Conservation (phyloP, 2,888 invertebrate genomes). For the Drosophila nigricruria region DNA sequence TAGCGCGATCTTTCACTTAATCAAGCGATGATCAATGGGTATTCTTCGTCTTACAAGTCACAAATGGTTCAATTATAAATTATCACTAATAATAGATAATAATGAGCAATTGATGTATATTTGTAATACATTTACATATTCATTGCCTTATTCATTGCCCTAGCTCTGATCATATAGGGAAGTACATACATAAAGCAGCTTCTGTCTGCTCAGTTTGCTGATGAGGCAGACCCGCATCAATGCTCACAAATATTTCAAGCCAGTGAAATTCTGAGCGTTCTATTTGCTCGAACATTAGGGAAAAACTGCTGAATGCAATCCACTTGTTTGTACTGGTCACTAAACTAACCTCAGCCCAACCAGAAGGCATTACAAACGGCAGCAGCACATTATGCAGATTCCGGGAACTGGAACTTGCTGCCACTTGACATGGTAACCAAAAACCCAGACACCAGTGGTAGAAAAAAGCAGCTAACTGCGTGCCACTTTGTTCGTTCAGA, state of each 20-base stretch:
- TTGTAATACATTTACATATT: background rate
- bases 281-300: slow-evolving; percentile 48
- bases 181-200: slow-evolving; percentile 24
- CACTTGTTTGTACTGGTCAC: slow-evolving; percentile 47
- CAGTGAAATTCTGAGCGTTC: slow-evolving; percentile 11
- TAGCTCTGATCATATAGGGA: slow-evolving; percentile 4
- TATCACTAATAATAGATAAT: background rate
- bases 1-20: background rate
- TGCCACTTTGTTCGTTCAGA: slow-evolving; percentile 38
- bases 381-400: slow-evolving; percentile 47
- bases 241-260: slow-evolving; percentile 25
- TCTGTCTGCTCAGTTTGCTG: slow-evolving; percentile 28
- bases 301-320: slow-evolving; percentile 33
- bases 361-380: slow-evolving; percentile 45
- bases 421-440: slow-evolving; percentile 77
- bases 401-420: slow-evolving; percentile 62
- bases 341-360: slow-evolving; percentile 24
- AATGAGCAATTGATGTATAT: background rate
- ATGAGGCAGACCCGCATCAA: slow-evolving; percentile 41
- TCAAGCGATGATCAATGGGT: background rate
- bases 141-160: slow-evolving; percentile 1
- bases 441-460: slow-evolving; percentile 59
- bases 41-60: background rate
- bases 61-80: background rate
- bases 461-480: slow-evolving; percentile 49